A percentile compares a stretch with the other conserved stretches of the same genome.
Conservation (phyloP, 2,797 vertebrate species). For the Etheostoma nigrum region DNA sequence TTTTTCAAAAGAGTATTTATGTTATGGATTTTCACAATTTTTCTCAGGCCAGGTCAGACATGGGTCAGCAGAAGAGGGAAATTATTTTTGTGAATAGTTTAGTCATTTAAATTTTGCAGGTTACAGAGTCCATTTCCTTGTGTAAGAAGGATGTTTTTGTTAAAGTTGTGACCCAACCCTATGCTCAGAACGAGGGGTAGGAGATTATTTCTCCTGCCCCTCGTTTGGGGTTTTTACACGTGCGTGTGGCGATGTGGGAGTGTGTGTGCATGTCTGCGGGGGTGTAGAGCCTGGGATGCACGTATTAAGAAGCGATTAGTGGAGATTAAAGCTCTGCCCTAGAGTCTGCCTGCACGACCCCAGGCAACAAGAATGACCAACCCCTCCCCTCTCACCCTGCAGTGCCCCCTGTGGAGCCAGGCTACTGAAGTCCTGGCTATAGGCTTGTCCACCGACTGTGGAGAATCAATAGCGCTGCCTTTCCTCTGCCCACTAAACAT, state of each 20-base stretch:
- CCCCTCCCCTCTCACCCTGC: constrained; percentile 49
- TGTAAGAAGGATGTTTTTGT: constrained; percentile 36
- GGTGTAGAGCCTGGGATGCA: constrained; percentile 72
- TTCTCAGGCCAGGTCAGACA: neutral
- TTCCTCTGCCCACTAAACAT: constrained; percentile 45
- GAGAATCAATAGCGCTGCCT: constrained; percentile 74
- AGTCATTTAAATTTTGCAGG: neutral
- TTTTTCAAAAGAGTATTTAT: neutral
- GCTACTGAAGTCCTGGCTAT: constrained; percentile 48
- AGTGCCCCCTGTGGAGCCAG: constrained; percentile 65
- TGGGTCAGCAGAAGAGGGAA: neutral
- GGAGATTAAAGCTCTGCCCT: constrained; percentile 87
- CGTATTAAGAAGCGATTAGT: constrained; percentile 88
- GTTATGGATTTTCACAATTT: neutral
- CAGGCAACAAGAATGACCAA: constrained; percentile 76
- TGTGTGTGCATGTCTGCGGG: constrained; percentile 46
- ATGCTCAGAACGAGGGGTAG: constrained; percentile 38
- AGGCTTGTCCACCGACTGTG: constrained; percentile 42
- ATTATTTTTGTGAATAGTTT: neutral
- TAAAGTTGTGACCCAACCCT: constrained; percentile 44
- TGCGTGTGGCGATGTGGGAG: constrained; percentile 35
- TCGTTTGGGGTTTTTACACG: constrained; percentile 37
- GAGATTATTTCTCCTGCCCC: constrained; percentile 63
- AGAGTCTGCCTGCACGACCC: constrained; percentile 79
- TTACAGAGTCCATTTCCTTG: constrained; percentile 32